Evolutionary conservation across 2,113 vertebrate species (phyloP), one percentile per base, ranked within the genome.

Genomic region (Pungitius pungitius): DNA sequence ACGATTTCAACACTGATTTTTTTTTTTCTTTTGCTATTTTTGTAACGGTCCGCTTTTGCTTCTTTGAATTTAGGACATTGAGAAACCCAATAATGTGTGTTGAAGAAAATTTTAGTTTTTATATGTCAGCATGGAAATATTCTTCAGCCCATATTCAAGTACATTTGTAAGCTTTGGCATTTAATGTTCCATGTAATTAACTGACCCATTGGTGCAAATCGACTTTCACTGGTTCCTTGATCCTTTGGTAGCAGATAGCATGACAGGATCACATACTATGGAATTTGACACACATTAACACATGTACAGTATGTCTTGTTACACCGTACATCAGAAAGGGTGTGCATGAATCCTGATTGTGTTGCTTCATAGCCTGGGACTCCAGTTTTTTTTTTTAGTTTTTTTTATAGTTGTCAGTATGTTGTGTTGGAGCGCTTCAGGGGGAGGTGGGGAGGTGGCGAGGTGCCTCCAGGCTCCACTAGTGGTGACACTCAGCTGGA

Each of bases 401-500:
- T 30, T 30, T 30, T 30, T 30, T 30, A 5, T n/a, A n/a, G 26
- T 66, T 65, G 60, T 65, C 35, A 26, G 52, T 47, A 43, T 63
- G 47, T 62, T 69, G 56, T 51, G 26, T 49, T 60, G 42, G 64
- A 54, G 26, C 17, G 2, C 14, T 66, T 68, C 20, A 52, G 49
- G 20, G 47, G 20, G 20, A 22, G 51, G 45, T 47, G 66, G 14
- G 22, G 22, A 52, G 51, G 22, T 52, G 51, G 47, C 20, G 60
- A 58, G 45, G n/a, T 67, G 39, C 69, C 47, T 51, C 61, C 20
- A 26, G 52, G 54, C 40, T 2, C 56, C 49, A 33, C 35, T 68
- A 6, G 57, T 42, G 60, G 70, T 69, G 59, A 64, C 4, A 26
- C 55, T 70, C 65, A 56, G 26, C 70, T 78, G 43, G 39, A 9